Percentiles rank a stretch among this genome's conserved stretches.
These are phyloP conservation scores for Lapara coniferarum DNA, from an alignment of 2,888 invertebrate genomes.

Conservation along the genomic window DNA sequence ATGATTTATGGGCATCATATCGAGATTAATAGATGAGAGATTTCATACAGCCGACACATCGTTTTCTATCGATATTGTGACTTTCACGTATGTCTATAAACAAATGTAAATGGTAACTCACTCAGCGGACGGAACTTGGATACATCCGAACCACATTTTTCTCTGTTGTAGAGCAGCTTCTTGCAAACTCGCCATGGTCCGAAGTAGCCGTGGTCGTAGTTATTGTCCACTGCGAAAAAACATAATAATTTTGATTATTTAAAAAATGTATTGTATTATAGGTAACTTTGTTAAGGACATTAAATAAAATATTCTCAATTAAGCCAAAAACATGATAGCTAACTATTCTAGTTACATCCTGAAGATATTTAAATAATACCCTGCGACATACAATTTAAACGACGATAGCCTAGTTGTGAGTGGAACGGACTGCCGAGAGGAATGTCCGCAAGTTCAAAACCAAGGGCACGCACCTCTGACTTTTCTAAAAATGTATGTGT, in stretches of 20 bases:
- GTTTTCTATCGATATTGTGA: conserved; percentile 15
- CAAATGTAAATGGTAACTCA: conserved; percentile 74
- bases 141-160: conserved; percentile 90
- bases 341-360: no score
- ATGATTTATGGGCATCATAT: neutral
- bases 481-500: no score
- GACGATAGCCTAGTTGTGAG: neutral
- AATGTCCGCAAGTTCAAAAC: no score
- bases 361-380: no score
- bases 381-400: no score
- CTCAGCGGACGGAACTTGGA: conserved; percentile 91
- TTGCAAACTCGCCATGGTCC: conserved; percentile 95
- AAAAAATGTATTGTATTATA: neutral
- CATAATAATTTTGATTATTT: neutral
- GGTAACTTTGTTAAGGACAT: neutral
- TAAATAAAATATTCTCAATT: no score
- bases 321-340: no score
- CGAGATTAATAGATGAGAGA: neutral
- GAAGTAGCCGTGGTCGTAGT: conserved; percentile 92
- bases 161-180: conserved; percentile 90
- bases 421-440: no score
- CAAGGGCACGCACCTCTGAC: no score
- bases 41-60: neutral
- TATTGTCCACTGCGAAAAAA: conserved; percentile 83
- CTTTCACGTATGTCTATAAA: conserved; percentile 25